Evolutionary conservation across 2,113 vertebrate species (phyloP).

Genomic region (Mohoua ochrocephala): DNA sequence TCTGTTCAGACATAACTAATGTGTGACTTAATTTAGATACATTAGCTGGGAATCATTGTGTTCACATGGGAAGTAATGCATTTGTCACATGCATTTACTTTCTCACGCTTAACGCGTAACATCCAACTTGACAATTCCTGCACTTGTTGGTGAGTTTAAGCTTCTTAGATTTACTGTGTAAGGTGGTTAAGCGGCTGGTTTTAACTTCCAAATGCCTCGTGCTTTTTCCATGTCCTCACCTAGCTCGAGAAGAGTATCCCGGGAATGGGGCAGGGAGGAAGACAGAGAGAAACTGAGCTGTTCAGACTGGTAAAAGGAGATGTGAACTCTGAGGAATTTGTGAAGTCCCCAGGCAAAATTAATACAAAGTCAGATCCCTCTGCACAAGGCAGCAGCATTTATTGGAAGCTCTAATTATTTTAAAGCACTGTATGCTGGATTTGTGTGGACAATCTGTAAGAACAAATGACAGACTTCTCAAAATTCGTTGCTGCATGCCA

Average conservation of each 20-base stretch:
- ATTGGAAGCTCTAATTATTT: neutral
- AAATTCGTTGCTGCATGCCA: neutral
- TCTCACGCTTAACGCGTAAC: neutral
- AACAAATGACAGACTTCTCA: neutral
- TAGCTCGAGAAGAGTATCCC: neutral
- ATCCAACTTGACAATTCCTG: neutral
- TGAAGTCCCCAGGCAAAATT: neutral
- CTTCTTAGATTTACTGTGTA: neutral
- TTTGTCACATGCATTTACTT: slow-evolving; percentile 6
- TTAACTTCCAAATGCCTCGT: neutral
- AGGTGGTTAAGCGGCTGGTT: neutral
- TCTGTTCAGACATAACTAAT: slow-evolving; percentile 26
- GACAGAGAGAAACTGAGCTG: neutral
- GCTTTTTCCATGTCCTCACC: neutral
- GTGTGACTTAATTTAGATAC: neutral
- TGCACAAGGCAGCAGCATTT: neutral
- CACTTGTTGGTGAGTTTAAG: neutral
- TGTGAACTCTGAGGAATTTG: neutral
- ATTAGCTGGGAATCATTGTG: neutral
- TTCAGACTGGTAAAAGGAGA: neutral
- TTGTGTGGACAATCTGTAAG: neutral
- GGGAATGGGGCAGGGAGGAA: neutral
- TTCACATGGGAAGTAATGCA: neutral
- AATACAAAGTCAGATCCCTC: neutral
- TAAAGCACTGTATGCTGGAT: neutral